Evolutionary conservation across 2,888 invertebrate species (phyloP).

Genomic region (Galerucella nymphaeae): DNA sequence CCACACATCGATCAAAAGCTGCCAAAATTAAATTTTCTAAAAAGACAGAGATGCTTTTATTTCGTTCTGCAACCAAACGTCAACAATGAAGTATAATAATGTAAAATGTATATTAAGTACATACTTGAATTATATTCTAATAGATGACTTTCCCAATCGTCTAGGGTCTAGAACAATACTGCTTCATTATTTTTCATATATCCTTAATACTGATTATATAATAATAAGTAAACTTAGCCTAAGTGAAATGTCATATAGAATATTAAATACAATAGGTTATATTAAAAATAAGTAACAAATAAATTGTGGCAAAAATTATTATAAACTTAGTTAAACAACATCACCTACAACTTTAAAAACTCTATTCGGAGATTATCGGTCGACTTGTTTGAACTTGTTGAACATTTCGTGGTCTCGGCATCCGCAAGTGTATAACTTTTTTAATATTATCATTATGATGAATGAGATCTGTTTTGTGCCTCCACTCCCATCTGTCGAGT

Average conservation of each 20-base stretch:
- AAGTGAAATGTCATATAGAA: neutral
- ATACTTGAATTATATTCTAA: too few species aligned
- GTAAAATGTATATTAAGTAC: too few species aligned
- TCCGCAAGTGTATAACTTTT: slow-evolving; percentile 75
- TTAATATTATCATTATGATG: slow-evolving; percentile 77
- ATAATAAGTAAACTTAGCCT: neutral
- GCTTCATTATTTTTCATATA: neutral
- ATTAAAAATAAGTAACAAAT: too few species aligned
- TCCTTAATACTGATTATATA: neutral
- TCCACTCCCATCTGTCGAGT: slow-evolving; percentile 79
- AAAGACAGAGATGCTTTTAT: too few species aligned
- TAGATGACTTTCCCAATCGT: too few species aligned
- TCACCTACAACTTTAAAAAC: neutral
- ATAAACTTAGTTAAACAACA: too few species aligned
- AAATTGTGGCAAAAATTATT: too few species aligned
- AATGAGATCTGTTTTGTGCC: slow-evolving; percentile 75
- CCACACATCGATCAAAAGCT: too few species aligned
- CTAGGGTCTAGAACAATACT: too few species aligned
- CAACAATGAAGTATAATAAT: too few species aligned
- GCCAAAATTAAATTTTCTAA: too few species aligned
- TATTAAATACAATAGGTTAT: neutral
- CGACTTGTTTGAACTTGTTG: slow-evolving; percentile 33
- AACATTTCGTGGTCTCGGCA: slow-evolving; percentile 50
- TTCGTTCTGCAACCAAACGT: too few species aligned
- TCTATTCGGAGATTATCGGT: slow-evolving; percentile 41